phyloP scores from a whole-genome alignment of 2,113 vertebrate species.

The Epinephelus lanceolatus region DNA sequence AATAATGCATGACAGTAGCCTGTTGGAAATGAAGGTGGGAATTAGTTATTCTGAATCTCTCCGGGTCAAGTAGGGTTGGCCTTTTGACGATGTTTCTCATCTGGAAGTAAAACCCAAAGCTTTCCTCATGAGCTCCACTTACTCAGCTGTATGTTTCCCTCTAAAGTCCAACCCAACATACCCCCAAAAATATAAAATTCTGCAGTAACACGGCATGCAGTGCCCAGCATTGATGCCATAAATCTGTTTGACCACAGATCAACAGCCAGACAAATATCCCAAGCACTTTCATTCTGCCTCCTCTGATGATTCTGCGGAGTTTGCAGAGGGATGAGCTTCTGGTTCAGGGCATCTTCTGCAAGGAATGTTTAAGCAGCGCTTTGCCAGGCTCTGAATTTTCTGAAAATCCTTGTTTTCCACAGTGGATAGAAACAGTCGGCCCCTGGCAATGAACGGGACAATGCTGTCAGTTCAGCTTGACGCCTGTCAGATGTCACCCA shows the following conservation, averaged over 20 bases:
- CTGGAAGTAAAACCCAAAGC: background rate
- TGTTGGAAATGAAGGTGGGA: conserved; percentile 8
- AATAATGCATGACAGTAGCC: conserved; percentile 33
- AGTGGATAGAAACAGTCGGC: conserved; percentile 32
- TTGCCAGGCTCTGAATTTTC: conserved; percentile 29
- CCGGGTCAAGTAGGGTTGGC: conserved; percentile 4
- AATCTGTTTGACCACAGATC: conserved; percentile 25
- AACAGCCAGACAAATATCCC: conserved; percentile 12
- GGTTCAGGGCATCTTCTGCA: conserved; percentile 27
- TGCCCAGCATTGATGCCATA: conserved; percentile 5
- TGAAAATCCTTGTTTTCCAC: conserved; percentile 49
- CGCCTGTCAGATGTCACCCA: conserved; percentile 52
- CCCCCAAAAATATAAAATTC: background rate
- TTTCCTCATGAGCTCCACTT: background rate
- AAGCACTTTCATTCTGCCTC: conserved; percentile 24
- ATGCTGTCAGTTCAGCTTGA: conserved; percentile 49
- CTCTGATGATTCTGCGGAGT: conserved; percentile 31
- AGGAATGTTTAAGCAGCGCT: conserved; percentile 36
- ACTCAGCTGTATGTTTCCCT: background rate
- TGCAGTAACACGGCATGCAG: background rate
- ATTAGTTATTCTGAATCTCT: conserved; percentile 5
- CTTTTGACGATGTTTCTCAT: background rate
- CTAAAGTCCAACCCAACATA: background rate
- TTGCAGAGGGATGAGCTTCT: conserved; percentile 41
- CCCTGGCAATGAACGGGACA: conserved; percentile 40